These are phyloP conservation scores for Episyrphus balteatus DNA, from an alignment of 1,140 invertebrate species.

Conservation along the genomic window DNA sequence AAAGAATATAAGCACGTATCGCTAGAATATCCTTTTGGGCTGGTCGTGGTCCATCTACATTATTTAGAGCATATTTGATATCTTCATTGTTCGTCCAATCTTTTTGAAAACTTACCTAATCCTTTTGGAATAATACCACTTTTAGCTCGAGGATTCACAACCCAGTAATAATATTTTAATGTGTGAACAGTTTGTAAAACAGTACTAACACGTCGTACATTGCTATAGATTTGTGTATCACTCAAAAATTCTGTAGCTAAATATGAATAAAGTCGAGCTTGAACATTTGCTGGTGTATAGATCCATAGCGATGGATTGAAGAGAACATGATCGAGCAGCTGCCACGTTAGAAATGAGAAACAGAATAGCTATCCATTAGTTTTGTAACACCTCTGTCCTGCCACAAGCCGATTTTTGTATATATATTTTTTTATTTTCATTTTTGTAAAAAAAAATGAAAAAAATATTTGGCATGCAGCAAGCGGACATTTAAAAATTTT, in stretches of 20 bases:
- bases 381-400: slow-evolving; percentile 35
- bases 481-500: too few species aligned
- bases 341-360: slow-evolving; percentile 69
- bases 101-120: slow-evolving; percentile 53
- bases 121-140: slow-evolving; percentile 93
- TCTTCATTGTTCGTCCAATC: not conserved
- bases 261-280: slow-evolving; percentile 92
- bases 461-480: too few species aligned
- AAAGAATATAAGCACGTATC: slow-evolving; percentile 86
- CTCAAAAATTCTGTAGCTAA: slow-evolving; percentile 95
- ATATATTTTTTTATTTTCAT: slow-evolving; percentile 4
- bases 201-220: slow-evolving; percentile 90
- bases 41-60: slow-evolving; percentile 80
- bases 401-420: slow-evolving; percentile 4
- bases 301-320: slow-evolving; percentile 99
- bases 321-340: slow-evolving; percentile 95
- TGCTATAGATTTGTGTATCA: slow-evolving; percentile 95
- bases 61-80: not conserved
- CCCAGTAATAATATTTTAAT: slow-evolving; percentile 98
- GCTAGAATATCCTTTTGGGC: slow-evolving; percentile 87
- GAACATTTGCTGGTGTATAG: slow-evolving; percentile 91
- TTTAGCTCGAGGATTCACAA: slow-evolving; percentile 86
- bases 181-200: slow-evolving; percentile 97
- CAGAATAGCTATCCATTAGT: slow-evolving; percentile 58
- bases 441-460: too few species aligned